Percentiles rank a stretch among this genome's conserved stretches.
Conservation (phyloP, 2,797 vertebrate genomes). For the Rhinatrema bivittatum region DNA sequence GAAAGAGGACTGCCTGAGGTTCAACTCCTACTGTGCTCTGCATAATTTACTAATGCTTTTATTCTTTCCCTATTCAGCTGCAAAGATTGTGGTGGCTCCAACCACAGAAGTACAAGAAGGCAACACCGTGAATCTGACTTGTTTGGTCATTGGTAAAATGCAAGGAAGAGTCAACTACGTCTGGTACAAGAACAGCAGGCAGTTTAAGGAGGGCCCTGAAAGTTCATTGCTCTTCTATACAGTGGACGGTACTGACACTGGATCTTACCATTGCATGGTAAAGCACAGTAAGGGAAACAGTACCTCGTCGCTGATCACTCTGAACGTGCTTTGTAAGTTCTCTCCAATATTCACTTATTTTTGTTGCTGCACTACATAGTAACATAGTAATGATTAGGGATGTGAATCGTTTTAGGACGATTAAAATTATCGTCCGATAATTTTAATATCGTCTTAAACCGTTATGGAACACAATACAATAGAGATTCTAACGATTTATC, state of each 20-base stretch:
- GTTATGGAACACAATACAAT: no score
- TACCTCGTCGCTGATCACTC: slow-evolving; percentile 19
- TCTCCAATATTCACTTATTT: background rate
- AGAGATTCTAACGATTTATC: no score
- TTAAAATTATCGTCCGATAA: no score
- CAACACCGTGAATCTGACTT: slow-evolving; percentile 33
- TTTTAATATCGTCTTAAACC: no score
- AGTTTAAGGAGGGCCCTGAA: background rate
- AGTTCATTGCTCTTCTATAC: slow-evolving; percentile 1
- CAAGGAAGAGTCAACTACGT: slow-evolving; percentile 27
- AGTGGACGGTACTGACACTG: slow-evolving; percentile 29
- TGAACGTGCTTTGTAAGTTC: slow-evolving; percentile 54
- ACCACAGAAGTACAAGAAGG: slow-evolving; percentile 44
- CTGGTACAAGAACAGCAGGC: slow-evolving; percentile 47
- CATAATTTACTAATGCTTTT: background rate
- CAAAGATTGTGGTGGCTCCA: slow-evolving; percentile 21
- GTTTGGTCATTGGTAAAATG: slow-evolving; percentile 3
- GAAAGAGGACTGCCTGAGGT: no score
- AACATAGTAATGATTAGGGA: no score
- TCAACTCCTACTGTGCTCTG: no score
- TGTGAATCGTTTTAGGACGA: no score
- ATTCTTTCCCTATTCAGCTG: slow-evolving; percentile 23
- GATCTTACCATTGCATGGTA: slow-evolving; percentile 44
- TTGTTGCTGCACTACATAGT: no score
- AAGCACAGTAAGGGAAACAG: slow-evolving; percentile 6